These are phyloP conservation scores for Gorsachius magnificus DNA, from an alignment of 2,797 vertebrate species.

Conservation along the genomic window DNA sequence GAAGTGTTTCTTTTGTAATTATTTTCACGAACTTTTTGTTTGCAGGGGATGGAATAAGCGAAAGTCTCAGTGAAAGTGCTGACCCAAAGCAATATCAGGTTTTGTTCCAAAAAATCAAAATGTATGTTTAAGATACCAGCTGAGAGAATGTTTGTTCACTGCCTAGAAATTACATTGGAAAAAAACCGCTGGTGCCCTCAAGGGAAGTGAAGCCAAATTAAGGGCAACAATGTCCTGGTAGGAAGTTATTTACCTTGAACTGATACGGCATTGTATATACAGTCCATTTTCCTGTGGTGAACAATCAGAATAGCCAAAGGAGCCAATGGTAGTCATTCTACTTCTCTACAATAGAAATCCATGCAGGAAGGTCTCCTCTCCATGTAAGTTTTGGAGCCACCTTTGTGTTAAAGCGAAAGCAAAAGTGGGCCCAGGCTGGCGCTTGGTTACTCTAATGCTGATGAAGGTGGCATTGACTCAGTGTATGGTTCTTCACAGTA, in stretches of 20 bases:
- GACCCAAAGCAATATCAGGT: neutral
- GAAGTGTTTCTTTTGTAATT: neutral
- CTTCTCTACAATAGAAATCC: neutral
- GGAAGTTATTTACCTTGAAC: neutral
- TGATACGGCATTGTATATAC: neutral
- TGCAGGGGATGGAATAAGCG: neutral
- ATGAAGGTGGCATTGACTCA: neutral
- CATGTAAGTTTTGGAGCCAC: neutral
- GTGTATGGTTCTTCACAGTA: neutral
- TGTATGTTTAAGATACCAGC: neutral
- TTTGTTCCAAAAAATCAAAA: constrained; percentile 11
- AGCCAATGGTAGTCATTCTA: neutral
- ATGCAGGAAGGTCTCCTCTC: neutral
- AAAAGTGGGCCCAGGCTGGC: neutral
- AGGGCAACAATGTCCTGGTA: neutral
- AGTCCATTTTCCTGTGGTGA: neutral
- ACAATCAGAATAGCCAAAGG: neutral
- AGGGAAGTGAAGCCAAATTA: neutral
- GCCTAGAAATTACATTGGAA: neutral
- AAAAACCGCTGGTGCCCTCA: neutral
- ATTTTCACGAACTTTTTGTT: constrained; percentile 20
- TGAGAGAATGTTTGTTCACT: constrained; percentile 1
- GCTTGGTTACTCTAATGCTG: neutral
- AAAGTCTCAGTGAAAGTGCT: neutral
- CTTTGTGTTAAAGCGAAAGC: neutral